Base-by-base conservation (phyloP, 2,797 vertebrate genomes). In the Sebastes hubbsi region DNA sequence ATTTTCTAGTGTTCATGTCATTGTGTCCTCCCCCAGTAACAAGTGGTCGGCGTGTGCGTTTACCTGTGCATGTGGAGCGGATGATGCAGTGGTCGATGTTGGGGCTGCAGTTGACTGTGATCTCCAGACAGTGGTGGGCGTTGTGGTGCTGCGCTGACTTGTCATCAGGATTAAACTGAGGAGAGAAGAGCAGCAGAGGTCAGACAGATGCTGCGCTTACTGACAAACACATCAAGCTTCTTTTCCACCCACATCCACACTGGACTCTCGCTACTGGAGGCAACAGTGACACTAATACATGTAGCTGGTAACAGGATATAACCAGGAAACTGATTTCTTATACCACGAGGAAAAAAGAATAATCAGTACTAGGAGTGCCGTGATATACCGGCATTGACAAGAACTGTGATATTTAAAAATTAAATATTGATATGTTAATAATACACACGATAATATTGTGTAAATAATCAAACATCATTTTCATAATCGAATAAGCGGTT, bases 71-170 rank as follows among this genome's bases (percentile, higher is more conserved):
- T 64, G 99, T 99, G 94, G 98, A 99, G 91, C 99, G 97, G 91
- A 99, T 99, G 92, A 99, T 97, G 90, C 98, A 99, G 96, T 99
- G 98, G 94, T 99, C 98, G 80, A 99, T 99, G 94, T 99, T 98
- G 25, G 99, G 99, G 91, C 98, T 99, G 95, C 99, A 99, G 94
- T 99, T 99, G 85, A 99, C 99, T 0, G 99, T 99, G 88, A 99
- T 99, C 95, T 99, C 99, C 96, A 99, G 96, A 95, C 99, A 99
- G 94, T 99, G 99, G 93, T 99, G 98, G 79, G 99, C 98, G 87
- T 99, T 99, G 77, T 99, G 98, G 92, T 99, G 99, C 92, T 99
- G 98, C 76, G 97, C 98, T 52, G 99, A 99, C 94, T 99, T 99
- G 91, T 99, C 99, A 92, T 99, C 99, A 77, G 99, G 99, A 93